Percentiles rank a stretch among this genome's conserved stretches.
Evolutionary conservation across 2,888 invertebrate genomes (phyloP).

Genomic region (Calliphora vomitoria): DNA sequence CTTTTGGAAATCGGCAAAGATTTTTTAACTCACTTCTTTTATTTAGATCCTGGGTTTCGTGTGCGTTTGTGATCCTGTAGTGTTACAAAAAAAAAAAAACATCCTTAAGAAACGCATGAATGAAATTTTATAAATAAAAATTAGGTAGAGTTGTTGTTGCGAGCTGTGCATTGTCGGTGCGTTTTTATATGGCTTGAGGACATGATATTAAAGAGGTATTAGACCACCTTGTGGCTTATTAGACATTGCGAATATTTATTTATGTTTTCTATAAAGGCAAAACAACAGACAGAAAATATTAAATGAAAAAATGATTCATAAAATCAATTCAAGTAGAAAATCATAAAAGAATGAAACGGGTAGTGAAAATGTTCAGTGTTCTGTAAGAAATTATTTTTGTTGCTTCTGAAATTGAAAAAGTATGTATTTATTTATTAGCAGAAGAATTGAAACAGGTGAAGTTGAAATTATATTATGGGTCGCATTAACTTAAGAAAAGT

Average conservation of each 20-base stretch:
- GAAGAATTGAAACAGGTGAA: neutral
- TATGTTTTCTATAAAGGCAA: neutral
- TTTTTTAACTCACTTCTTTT: constrained; percentile 41
- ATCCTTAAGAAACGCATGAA: constrained; percentile 41
- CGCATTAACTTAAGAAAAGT: neutral
- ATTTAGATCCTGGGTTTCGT: neutral
- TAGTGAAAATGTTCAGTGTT: neutral
- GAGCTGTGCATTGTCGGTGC: constrained; percentile 32
- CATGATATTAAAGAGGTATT: constrained; percentile 68
- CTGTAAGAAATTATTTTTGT: neutral
- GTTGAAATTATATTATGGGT: neutral
- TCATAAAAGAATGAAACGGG: constrained; percentile 29
- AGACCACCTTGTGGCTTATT: constrained; percentile 72
- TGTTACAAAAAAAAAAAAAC: constrained; percentile 25
- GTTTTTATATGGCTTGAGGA: constrained; percentile 64
- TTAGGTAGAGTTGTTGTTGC: neutral
- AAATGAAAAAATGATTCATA: constrained; percentile 12
- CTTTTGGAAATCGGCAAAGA: constrained; percentile 46
- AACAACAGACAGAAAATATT: neutral
- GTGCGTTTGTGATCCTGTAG: constrained; percentile 42
- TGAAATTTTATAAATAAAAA: constrained; percentile 42
- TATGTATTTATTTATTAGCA: neutral
- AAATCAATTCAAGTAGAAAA: constrained; percentile 59
- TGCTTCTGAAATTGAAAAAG: neutral
- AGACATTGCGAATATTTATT: constrained; percentile 52